A percentile compares a stretch with the other conserved stretches of the same genome.
phyloP scores from a whole-genome alignment of 2,797 vertebrate species.

The Tragelaphus oryx region DNA sequence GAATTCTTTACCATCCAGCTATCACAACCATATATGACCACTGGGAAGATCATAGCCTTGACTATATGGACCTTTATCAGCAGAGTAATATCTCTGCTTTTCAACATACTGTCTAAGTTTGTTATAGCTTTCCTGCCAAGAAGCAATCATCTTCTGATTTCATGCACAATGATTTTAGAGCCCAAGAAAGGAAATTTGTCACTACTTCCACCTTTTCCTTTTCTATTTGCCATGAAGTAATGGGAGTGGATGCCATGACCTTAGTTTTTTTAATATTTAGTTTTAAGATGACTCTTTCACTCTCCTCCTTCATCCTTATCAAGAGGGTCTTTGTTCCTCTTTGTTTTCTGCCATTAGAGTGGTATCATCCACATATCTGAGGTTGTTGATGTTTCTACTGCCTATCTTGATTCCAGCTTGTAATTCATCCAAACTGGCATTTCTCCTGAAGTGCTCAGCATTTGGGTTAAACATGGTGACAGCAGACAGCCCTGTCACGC shows the following conservation, averaged over 20 bases:
- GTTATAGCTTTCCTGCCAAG: fast-evolving
- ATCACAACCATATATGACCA: fast-evolving
- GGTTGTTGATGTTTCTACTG: neutral
- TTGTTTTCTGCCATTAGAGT: neutral
- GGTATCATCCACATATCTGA: neutral
- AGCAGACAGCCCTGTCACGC: neutral
- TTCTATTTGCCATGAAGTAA: neutral
- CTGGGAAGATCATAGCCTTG: neutral
- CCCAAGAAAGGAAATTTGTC: neutral
- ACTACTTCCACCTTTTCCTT: neutral
- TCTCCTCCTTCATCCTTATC: neutral
- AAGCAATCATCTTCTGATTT: neutral
- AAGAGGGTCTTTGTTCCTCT: neutral
- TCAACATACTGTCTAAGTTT: neutral
- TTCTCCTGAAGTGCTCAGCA: fast-evolving
- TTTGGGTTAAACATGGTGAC: neutral
- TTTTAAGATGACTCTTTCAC: neutral
- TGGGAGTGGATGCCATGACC: neutral
- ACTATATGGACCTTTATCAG: neutral
- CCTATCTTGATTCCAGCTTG: neutral
- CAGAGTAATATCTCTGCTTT: neutral
- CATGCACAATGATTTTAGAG: neutral
- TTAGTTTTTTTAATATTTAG: neutral
- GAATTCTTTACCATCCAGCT: neutral
- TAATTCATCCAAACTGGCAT: neutral